Evolutionary conservation across 2,888 invertebrate species (phyloP), one percentile per base, ranked within the genome.

Genomic region (Gasteruption jaculator): DNA sequence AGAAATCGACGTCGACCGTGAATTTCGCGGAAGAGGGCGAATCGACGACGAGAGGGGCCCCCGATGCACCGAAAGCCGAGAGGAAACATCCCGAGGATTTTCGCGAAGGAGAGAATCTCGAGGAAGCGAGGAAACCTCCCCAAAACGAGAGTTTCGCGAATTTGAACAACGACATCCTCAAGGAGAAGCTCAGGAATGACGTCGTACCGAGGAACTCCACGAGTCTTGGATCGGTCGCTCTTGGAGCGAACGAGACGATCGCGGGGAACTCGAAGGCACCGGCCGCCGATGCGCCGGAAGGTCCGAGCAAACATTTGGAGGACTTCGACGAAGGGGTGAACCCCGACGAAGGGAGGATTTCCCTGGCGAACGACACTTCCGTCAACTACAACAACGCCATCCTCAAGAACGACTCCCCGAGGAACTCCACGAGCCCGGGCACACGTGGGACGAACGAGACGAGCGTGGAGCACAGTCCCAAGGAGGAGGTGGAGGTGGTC

Each of bases 351-450:
- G 42, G 32, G 14, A 11, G 45, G 5, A 45, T 60, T 12, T 66
- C 65, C n/a, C 37, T 65, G 11, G 48, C 51, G 7, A 61, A 63
- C 19, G 66, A 66, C 41, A 66, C 64, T 3, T 45, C 55, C 34
- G 64, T 66, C 3, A 63, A 63, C 45, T 52, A 57, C 29, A 45
- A 41, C 15, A 24, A 14, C 21, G 39, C 43, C 8, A 24, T 16
- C 11, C 3, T 33, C 10, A 22, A 14, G 3, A 33, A 40, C 8
- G 14, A n/a, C 41, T 35, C 10, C n/a, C 35, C 25, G 21, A 41
- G 25, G 10, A 50, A 45, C 29, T 41, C 38, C 29, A 24, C 15
- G 43, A 37, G 4, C 16, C 25, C 5, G 50, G 44, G 24, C 48
- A 46, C 22, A 44, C 34, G 11, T n/a, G 53, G 46, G 19, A 35